These are phyloP conservation scores for Falco concolor DNA, from an alignment of 2,797 vertebrate species.

Conservation along the genomic window DNA sequence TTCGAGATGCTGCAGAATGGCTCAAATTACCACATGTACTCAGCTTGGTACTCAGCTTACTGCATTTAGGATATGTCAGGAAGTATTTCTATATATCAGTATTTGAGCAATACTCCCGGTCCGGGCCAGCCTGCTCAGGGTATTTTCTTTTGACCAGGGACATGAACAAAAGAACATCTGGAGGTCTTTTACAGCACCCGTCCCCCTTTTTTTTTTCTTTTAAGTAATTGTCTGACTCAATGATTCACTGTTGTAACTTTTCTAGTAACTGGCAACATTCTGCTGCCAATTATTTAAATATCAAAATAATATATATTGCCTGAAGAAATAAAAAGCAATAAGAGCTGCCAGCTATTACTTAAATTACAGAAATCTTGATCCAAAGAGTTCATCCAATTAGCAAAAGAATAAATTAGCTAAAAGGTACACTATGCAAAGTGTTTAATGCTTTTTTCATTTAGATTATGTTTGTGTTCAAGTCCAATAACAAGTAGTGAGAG, in stretches of 20 bases:
- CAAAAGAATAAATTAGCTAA: background rate
- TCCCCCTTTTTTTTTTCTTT: background rate
- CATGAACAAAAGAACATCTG: background rate
- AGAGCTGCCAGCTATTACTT: background rate
- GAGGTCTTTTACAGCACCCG: background rate
- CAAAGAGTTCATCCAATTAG: slow-evolving; percentile 7
- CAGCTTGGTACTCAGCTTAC: background rate
- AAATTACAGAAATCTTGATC: background rate
- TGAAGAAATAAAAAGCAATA: slow-evolving; percentile 1
- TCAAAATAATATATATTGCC: background rate
- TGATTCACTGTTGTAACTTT: background rate
- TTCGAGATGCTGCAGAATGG: background rate
- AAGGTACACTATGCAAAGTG: background rate
- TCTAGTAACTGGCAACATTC: slow-evolving; percentile 16
- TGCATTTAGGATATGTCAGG: background rate
- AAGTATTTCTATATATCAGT: background rate
- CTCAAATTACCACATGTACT: background rate
- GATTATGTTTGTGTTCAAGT: background rate
- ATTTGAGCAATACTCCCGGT: background rate
- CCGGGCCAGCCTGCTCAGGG: background rate
- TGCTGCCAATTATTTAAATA: slow-evolving; percentile 38
- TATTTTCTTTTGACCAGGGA: background rate
- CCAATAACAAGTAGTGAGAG: background rate
- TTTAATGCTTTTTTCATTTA: background rate
- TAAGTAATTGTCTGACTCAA: background rate